phyloP scores from a whole-genome alignment of 1,140 invertebrate genomes.

The Ooceraea biroi region DNA sequence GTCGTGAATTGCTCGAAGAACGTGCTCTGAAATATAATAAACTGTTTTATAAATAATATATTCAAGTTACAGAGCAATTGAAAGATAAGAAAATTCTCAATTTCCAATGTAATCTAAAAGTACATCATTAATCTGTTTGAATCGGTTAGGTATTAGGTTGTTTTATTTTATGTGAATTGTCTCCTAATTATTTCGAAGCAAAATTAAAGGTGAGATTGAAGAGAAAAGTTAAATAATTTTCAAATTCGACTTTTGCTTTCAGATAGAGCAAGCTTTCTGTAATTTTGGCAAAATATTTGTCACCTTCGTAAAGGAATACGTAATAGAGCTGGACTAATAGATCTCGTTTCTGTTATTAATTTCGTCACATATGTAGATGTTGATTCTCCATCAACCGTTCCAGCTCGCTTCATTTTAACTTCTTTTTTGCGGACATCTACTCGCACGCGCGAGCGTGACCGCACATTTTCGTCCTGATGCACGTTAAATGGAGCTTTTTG shows the following conservation, averaged over 20 bases:
- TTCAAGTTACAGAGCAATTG: background rate
- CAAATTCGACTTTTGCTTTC: background rate
- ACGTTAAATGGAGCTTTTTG: conserved; percentile 23
- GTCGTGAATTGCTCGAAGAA: background rate
- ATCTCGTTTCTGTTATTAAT: background rate
- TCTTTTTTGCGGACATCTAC: background rate
- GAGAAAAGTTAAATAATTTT: background rate
- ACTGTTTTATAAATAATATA: background rate
- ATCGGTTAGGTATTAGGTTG: too few relatives aligned
- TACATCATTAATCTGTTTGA: too few relatives aligned
- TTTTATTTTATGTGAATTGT: too few relatives aligned
- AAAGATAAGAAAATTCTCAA: too few relatives aligned
- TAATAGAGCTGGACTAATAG: background rate
- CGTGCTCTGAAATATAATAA: conserved; percentile 25
- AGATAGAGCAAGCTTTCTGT: background rate
- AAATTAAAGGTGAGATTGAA: too few relatives aligned
- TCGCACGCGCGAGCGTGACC: background rate
- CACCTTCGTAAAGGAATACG: background rate
- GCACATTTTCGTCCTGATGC: conserved; percentile 7
- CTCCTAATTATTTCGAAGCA: too few relatives aligned
- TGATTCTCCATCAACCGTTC: background rate
- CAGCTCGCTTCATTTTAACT: background rate
- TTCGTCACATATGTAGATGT: background rate
- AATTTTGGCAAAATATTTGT: background rate
- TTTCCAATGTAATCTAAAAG: too few relatives aligned